Evolutionary conservation across 2,797 vertebrate species (phyloP).

Genomic region (Sphenodon punctatus): DNA sequence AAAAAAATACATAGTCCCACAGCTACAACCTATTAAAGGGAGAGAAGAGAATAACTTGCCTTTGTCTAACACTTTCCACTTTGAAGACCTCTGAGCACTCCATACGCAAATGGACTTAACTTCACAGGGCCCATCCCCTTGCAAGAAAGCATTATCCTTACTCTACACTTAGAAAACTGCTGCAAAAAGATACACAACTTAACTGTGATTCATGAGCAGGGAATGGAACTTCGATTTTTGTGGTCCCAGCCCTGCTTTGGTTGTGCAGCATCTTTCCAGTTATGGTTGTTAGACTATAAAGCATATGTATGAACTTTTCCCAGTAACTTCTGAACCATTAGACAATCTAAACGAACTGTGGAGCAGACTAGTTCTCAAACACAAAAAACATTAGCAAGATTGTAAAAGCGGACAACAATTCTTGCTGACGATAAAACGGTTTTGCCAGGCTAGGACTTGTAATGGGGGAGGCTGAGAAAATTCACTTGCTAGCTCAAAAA

Average conservation of each 20-base stretch:
- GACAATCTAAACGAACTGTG: too few species aligned
- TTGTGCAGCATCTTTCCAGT: neutral
- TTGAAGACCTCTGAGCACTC: constrained; percentile 11
- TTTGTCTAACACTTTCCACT: neutral
- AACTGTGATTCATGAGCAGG: constrained; percentile 7
- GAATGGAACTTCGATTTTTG: neutral
- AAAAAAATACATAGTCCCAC: neutral
- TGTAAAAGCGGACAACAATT: too few species aligned
- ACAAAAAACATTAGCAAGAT: too few species aligned
- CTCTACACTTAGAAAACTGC: constrained; percentile 28
- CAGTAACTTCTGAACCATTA: too few species aligned
- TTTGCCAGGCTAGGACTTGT: too few species aligned
- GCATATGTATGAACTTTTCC: too few species aligned
- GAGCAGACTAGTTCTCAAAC: too few species aligned
- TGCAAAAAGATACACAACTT: fast-evolving
- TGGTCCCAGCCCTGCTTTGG: neutral
- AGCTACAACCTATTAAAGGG: neutral
- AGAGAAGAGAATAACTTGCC: neutral
- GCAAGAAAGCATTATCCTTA: constrained; percentile 23
- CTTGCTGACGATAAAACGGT: too few species aligned
- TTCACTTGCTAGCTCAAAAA: too few species aligned
- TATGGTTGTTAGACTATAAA: too few species aligned
- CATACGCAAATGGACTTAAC: constrained; percentile 33
- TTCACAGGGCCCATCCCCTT: neutral
- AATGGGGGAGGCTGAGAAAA: too few species aligned